phyloP scores from a whole-genome alignment of 2,888 invertebrate genomes.

The Chrysomela aeneicollis region DNA sequence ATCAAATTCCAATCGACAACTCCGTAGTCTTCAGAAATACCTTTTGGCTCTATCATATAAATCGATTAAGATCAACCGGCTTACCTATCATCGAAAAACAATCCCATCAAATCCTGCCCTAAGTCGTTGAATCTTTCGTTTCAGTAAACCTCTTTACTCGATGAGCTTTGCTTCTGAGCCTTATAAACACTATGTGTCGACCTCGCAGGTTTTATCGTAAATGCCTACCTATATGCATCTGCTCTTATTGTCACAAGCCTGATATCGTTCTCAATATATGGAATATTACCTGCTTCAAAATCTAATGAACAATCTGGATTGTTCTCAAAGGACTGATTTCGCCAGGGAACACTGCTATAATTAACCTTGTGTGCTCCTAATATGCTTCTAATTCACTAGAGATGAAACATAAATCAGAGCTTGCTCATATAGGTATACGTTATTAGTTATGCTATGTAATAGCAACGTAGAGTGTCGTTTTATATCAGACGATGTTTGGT shows the following conservation, averaged over 20 bases:
- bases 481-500: no score
- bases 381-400: conserved; percentile 35
- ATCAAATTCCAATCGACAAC: no score
- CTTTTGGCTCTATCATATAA: neutral
- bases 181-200: neutral
- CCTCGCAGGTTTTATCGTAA: neutral
- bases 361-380: conserved; percentile 31
- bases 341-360: conserved; percentile 34
- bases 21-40: no score
- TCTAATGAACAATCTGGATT: conserved; percentile 42
- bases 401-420: conserved; percentile 25
- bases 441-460: neutral
- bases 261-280: conserved; percentile 12
- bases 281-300: conserved; percentile 16
- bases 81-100: neutral
- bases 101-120: neutral
- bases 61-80: neutral
- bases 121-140: conserved; percentile 11
- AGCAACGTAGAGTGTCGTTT: no score
- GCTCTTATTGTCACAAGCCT: conserved; percentile 10
- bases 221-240: conserved; percentile 3
- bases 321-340: conserved; percentile 43
- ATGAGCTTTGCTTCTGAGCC: neutral
- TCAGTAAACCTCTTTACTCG: conserved; percentile 7
- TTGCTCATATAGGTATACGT: neutral